Percentiles rank a stretch among this genome's conserved stretches.
Evolutionary conservation across 2,888 invertebrate species (phyloP).

Genomic region (Trypoxylon attenuatum): DNA sequence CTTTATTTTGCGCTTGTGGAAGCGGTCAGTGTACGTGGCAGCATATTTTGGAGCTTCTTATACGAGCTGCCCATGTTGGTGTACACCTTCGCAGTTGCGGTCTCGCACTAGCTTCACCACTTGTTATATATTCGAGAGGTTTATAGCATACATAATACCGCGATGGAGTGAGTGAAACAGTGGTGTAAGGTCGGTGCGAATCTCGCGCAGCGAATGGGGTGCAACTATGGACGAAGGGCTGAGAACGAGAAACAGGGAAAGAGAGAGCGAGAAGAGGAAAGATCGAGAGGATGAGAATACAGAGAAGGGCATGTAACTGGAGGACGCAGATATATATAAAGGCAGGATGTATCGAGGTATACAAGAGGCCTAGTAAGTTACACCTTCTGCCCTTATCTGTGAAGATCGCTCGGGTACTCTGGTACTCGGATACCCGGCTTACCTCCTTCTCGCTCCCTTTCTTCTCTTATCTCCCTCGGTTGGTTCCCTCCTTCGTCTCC

Average conservation of each 20-base stretch:
- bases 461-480: constrained; percentile 30
- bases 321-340: constrained; percentile 54
- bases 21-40: constrained; percentile 49
- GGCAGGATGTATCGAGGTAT: constrained; percentile 58
- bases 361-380: constrained; percentile 71
- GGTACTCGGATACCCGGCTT: constrained; percentile 64
- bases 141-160: constrained; percentile 48
- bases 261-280: constrained; percentile 12
- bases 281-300: constrained; percentile 30
- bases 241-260: background rate
- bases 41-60: constrained; percentile 58
- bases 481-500: constrained; percentile 29
- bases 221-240: constrained; percentile 1
- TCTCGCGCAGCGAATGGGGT: background rate
- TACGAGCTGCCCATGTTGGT: constrained; percentile 14
- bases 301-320: constrained; percentile 55
- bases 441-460: constrained; percentile 1
- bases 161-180: constrained; percentile 4
- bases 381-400: constrained; percentile 72
- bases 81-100: constrained; percentile 7
- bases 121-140: constrained; percentile 39
- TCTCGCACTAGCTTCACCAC: constrained; percentile 7
- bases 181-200: constrained; percentile 2
- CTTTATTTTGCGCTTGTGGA: constrained; percentile 59
- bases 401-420: constrained; percentile 67